Evolutionary conservation across 2,113 vertebrate genomes (phyloP), one percentile per base, ranked within the genome.

Genomic region (Vanacampus margaritifer): DNA sequence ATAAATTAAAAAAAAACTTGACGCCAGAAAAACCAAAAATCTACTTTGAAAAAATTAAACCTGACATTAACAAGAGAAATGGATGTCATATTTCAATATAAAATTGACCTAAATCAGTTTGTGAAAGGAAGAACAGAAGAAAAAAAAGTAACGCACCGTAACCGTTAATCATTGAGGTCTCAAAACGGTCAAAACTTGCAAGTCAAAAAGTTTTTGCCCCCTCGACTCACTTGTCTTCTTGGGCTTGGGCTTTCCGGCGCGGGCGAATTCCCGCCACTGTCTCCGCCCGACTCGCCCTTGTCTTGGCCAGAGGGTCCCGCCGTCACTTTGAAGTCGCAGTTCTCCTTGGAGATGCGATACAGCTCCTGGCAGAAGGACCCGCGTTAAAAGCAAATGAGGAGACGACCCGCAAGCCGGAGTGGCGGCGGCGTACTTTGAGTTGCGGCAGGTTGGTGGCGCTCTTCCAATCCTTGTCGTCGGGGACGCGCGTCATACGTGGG

Each of bases 381-480:
- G 39, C n/a, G 41, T 45, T 11, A 62, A 37, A 41, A 37, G 36
- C 1, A 2, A 46, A 4, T 1, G 6, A 19, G 11, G 28, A 6
- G 0, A 16, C 19, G 21, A 41, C 12, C 10, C 5, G n/a, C 0
- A n/a, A 23, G 21, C 9, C 21, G 7, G 2, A 1, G n/a, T 0
- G 48, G 48, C 21, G 3, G 58, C 5, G 21, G 13, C 8, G n/a
- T 75, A 98, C 97, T 91, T 91, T 94, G 0, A 99, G 95, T 80
- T 98, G 95, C 41, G 90, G 92, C 66, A 99, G 88, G 85, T 93
- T 95, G 78, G 97, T 99, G 78, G 97, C 95, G 0, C 80, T 94
- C 79, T 93, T 90, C 97, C 97, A 99, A 90, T 99, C 95, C 71
- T 99, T 99, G 89, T 99, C 97, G 0, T 99, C 92, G 0, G 97